These are phyloP conservation scores for Malacoctenus gilli DNA, from an alignment of 2,797 vertebrate species.

Conservation along the genomic window DNA sequence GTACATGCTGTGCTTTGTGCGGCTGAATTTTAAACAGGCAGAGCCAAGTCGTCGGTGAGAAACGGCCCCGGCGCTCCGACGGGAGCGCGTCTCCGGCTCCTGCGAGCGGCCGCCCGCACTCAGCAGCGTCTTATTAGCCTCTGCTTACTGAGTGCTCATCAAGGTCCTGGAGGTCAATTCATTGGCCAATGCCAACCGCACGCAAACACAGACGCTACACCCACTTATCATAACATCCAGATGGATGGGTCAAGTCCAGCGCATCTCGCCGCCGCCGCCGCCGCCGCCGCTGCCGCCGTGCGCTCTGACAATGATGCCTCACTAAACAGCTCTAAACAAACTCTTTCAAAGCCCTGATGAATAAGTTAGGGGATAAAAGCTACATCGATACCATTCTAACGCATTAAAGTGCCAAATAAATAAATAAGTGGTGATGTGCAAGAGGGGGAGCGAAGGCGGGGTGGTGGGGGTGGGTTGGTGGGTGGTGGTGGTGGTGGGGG, in stretches of 20 bases:
- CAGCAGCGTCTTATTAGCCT: conserved; percentile 52
- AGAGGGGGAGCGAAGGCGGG: conserved; percentile 5
- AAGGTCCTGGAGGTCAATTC: conserved; percentile 66
- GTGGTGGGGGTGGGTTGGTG: background rate
- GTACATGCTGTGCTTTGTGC: conserved; percentile 16
- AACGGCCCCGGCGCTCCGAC: conserved; percentile 5
- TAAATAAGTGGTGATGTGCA: conserved; percentile 78
- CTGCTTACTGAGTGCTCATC: conserved; percentile 65
- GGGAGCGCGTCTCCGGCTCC: conserved; percentile 18
- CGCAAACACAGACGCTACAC: conserved; percentile 58
- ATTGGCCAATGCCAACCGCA: conserved; percentile 59
- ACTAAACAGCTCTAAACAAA: conserved; percentile 79
- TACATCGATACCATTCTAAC: conserved; percentile 77
- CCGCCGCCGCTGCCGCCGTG: too few relatives aligned
- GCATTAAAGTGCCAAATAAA: conserved; percentile 80
- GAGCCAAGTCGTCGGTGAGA: conserved; percentile 5
- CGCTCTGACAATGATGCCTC: conserved; percentile 57
- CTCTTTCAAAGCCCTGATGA: conserved; percentile 75
- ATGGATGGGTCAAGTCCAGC: conserved; percentile 50
- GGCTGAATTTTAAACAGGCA: conserved; percentile 3
- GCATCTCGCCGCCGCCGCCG: conserved; percentile 40
- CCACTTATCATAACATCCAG: conserved; percentile 52
- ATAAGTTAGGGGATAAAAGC: conserved; percentile 81
- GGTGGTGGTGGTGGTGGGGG: background rate
- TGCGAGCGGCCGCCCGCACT: conserved; percentile 61